Percentiles rank a stretch among this genome's conserved stretches.
Evolutionary conservation across 2,888 invertebrate genomes (phyloP).

Genomic region (Argyresthia albistria): DNA sequence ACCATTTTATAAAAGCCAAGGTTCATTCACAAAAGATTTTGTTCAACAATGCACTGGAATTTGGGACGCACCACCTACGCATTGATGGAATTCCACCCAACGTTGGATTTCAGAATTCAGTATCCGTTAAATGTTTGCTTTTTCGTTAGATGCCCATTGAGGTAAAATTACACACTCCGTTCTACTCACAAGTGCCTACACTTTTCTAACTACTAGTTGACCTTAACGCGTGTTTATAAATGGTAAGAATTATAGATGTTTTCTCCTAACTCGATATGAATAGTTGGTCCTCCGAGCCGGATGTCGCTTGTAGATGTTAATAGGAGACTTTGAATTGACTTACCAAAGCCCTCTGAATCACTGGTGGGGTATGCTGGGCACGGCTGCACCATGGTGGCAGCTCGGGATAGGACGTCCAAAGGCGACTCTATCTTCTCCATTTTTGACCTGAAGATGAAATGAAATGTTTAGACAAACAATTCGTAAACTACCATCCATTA

Average conservation of each 20-base stretch:
- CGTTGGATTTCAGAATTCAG: not conserved
- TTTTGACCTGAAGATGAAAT: constrained; percentile 10
- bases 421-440: constrained; percentile 87
- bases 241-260: no score
- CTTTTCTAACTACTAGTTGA: no score
- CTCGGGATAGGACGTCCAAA: constrained; percentile 88
- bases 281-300: no score
- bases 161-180: no score
- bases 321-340: constrained; percentile 18
- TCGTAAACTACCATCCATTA: no score
- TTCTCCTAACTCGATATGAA: no score
- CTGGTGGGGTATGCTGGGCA: constrained; percentile 68
- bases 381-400: constrained; percentile 91
- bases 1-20: no score
- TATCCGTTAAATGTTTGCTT: constrained; percentile 1
- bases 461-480: not conserved
- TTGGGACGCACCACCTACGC: constrained; percentile 67
- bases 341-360: constrained; percentile 70
- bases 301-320: no score
- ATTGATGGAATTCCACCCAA: constrained; percentile 39
- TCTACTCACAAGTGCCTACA: no score
- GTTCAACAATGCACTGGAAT: constrained; percentile 57
- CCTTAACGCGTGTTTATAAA: no score
- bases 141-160: not conserved
- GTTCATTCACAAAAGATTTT: constrained; percentile 13